Conservation (phyloP, 2,888 invertebrate species). For the Pammene aurita region DNA sequence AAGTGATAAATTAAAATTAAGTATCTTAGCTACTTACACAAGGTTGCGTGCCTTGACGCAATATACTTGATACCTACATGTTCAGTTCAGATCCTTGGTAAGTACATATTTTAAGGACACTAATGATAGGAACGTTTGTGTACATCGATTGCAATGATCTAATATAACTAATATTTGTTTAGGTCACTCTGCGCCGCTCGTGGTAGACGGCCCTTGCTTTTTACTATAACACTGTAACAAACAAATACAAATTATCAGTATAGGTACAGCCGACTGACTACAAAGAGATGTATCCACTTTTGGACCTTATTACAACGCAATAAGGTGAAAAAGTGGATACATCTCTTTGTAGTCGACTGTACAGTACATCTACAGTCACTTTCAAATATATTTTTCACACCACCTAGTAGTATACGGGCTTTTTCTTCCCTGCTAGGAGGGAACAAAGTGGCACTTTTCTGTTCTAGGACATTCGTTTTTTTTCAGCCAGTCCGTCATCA, state of each 20-base stretch:
- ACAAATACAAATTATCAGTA: slow-evolving; percentile 39
- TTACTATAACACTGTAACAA: slow-evolving; percentile 67
- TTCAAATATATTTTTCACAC: too few species aligned
- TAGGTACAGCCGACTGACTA: too few species aligned
- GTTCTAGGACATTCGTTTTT: too few species aligned
- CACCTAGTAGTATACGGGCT: too few species aligned
- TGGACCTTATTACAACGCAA: too few species aligned
- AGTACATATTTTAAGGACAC: slow-evolving; percentile 19
- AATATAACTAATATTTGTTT: slow-evolving; percentile 23
- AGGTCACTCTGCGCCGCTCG: slow-evolving; percentile 26
- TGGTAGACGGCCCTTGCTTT: slow-evolving; percentile 48
- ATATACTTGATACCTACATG: neutral
- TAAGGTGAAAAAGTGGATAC: too few species aligned
- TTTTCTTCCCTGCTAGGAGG: too few species aligned
- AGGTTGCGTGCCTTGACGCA: slow-evolving; percentile 10
- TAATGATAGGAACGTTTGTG: slow-evolving; percentile 33
- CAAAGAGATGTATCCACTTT: too few species aligned
- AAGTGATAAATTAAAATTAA: slow-evolving; percentile 22
- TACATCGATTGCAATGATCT: slow-evolving; percentile 21
- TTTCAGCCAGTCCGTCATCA: too few species aligned
- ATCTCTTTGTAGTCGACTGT: too few species aligned
- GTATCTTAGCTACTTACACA: slow-evolving; percentile 15
- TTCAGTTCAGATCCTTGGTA: slow-evolving; percentile 26
- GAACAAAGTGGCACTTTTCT: too few species aligned
- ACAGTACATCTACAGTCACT: too few species aligned